Base-by-base conservation (phyloP, 2,888 invertebrate species). In the Kuschelorhynchus macadamiae region DNA sequence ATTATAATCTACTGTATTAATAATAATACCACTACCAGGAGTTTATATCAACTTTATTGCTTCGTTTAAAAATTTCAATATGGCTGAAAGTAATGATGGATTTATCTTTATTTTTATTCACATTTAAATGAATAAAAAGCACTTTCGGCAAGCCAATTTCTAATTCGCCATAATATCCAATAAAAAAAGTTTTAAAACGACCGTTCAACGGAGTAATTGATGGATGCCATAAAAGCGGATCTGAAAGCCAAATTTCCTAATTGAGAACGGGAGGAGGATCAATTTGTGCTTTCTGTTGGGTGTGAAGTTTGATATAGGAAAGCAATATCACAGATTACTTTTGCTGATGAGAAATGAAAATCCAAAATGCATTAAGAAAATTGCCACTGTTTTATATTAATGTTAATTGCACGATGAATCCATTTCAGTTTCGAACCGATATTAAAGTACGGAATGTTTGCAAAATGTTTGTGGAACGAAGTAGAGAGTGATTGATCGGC, bases 361-460 rank as follows among this genome's bases (percentile, higher is more conserved):
- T 83, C 82, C 80, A 81, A 82, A 83, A 82, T 80, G 80, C 83
- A 82, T 82, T 83, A 83, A 81, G 82, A 81, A 82, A 83, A 83
- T 83, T 82, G 82, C 81, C 81, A 78, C 79, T 77, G 82, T 82
- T 82, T 82, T 81, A 81, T 81, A 82, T 82, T 82, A 82, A 81
- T 80, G 81, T 80, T 83, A 82, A 82, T 82, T 82, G 80, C 67
- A 73, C 75, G 74, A 76, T 74, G 79, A 77, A 78, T 79, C 79
- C 79, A 78, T 78, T 80, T 76, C 77, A 76, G 77, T 79, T 78
- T 72, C 74, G 74, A 77, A 79, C 79, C 79, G 80, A 81, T 81
- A 80, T 76, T 77, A 73, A 76, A 59, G 32, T 59, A 47, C 53
- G 20, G 8, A 39, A 33, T 16, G 11, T 9, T 12, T 2, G 36